These are phyloP conservation scores for Hydractinia symbiolongicarpus DNA, from an alignment of 30 jellyfish, hydroid and myxozoan genomes.

Conservation along the genomic window DNA sequence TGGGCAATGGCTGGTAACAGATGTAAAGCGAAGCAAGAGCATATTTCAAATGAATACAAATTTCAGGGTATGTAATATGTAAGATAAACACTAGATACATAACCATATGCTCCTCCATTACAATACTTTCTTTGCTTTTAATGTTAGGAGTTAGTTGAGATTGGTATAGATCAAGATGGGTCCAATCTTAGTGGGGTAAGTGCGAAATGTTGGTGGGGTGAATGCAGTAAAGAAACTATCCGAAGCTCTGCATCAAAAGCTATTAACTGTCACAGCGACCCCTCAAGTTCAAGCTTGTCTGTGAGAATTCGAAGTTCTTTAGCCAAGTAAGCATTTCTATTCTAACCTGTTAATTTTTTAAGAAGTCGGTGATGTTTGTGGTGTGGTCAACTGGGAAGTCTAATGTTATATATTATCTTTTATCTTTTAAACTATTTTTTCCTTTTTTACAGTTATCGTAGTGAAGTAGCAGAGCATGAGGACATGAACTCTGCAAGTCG, in stretches of 20 bases:
- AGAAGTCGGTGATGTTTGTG: too few relatives aligned
- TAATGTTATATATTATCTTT: too few relatives aligned
- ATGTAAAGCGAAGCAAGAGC: slow-evolving; percentile 61
- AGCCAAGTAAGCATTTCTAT: background rate
- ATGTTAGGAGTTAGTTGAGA: slow-evolving; percentile 72
- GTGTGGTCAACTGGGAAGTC: too few relatives aligned
- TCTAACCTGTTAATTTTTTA: too few relatives aligned
- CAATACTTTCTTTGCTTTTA: background rate
- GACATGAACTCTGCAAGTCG: slow-evolving; percentile 77
- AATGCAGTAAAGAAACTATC: slow-evolving; percentile 58
- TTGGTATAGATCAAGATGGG: slow-evolving; percentile 82
- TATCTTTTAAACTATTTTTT: too few relatives aligned
- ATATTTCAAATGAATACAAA: slow-evolving; percentile 59
- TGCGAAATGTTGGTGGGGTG: slow-evolving; percentile 96
- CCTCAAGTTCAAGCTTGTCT: slow-evolving; percentile 69
- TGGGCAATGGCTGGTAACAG: slow-evolving; percentile 79
- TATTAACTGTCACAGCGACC: slow-evolving; percentile 44
- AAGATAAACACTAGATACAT: background rate
- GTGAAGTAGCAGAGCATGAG: slow-evolving; percentile 39
- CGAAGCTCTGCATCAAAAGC: slow-evolving; percentile 50
- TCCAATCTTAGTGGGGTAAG: slow-evolving; percentile 93
- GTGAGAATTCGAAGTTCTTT: slow-evolving; percentile 36
- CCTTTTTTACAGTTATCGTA: slow-evolving; percentile 2
- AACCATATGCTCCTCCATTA: background rate
- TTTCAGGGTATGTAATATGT: slow-evolving; percentile 51